These are phyloP conservation scores for Orientallactaga sibirica DNA, from an alignment of 2,797 vertebrate genomes.

Conservation along the genomic window DNA sequence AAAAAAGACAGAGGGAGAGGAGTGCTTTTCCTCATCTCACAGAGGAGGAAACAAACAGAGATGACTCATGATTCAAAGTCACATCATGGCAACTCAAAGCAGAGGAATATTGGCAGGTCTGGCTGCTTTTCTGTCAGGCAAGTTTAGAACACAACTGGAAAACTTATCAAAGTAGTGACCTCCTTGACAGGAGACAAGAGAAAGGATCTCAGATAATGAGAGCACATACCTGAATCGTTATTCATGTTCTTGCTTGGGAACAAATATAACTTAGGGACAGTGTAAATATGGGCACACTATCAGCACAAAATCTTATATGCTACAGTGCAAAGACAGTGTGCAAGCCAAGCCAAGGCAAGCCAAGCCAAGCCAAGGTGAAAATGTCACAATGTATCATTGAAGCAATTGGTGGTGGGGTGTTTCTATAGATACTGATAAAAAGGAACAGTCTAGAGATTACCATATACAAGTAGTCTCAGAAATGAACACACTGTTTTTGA, in stretches of 20 bases:
- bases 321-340: not conserved
- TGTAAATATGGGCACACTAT: slow-evolving; percentile 16
- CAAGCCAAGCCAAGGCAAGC: not conserved
- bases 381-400: not conserved
- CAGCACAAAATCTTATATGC: not conserved
- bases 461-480: slow-evolving; percentile 9
- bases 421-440: not conserved
- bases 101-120: slow-evolving; percentile 52
- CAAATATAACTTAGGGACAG: slow-evolving; percentile 33
- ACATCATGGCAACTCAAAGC: slow-evolving; percentile 56
- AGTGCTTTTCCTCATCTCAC: slow-evolving; percentile 47
- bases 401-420: slow-evolving; percentile 9
- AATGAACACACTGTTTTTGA: not conserved
- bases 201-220: slow-evolving; percentile 39
- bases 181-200: slow-evolving; percentile 45
- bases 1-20: slow-evolving; percentile 43
- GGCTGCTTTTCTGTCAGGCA: slow-evolving; percentile 52
- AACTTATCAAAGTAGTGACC: slow-evolving; percentile 47
- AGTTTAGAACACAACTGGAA: slow-evolving; percentile 52
- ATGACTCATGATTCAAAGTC: slow-evolving; percentile 71
- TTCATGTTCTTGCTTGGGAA: slow-evolving; percentile 37
- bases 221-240: slow-evolving; percentile 33
- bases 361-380: not conserved
- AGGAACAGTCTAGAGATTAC: not conserved
- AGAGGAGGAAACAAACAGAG: slow-evolving; percentile 53